These are phyloP conservation scores for Meteorus cinctellus DNA, from an alignment of 2,888 invertebrate genomes.

Conservation along the genomic window DNA sequence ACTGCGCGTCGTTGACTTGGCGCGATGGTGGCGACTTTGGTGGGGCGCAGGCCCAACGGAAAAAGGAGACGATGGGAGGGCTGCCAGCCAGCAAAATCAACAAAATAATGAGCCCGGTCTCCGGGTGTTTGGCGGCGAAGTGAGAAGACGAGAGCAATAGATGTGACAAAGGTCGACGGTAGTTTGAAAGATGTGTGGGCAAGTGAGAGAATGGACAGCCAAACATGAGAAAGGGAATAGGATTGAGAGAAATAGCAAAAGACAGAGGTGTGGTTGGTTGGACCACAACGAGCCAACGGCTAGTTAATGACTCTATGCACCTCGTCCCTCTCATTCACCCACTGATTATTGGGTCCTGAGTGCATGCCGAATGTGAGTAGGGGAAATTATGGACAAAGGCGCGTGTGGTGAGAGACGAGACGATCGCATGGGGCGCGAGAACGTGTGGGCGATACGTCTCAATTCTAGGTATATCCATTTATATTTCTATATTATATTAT, in stretches of 20 bases:
- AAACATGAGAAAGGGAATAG: constrained; percentile 38
- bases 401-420: constrained; percentile 36
- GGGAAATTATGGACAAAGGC: constrained; percentile 31
- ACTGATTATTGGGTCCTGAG: constrained; percentile 36
- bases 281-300: constrained; percentile 64
- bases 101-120: constrained; percentile 59
- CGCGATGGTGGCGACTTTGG: not conserved
- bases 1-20: not conserved
- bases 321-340: constrained; percentile 50
- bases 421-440: constrained; percentile 4
- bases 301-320: constrained; percentile 69
- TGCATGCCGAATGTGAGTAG: not conserved
- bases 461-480: constrained; percentile 9
- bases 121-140: constrained; percentile 53
- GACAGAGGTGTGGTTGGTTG: constrained; percentile 42
- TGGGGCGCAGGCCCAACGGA: constrained; percentile 17
- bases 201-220: constrained; percentile 34
- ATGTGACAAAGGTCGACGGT: constrained; percentile 30
- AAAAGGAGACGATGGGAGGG: constrained; percentile 43
- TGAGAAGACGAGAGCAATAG: constrained; percentile 50
- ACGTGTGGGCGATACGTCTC: constrained; percentile 16
- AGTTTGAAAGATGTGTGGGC: constrained; percentile 7
- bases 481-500: not conserved
- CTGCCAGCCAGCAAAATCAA: constrained; percentile 56
- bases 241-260: constrained; percentile 42